Percentiles rank a stretch among this genome's conserved stretches.
phyloP scores from a whole-genome alignment of 2,113 vertebrate genomes.

The Syngnathus scovelli region DNA sequence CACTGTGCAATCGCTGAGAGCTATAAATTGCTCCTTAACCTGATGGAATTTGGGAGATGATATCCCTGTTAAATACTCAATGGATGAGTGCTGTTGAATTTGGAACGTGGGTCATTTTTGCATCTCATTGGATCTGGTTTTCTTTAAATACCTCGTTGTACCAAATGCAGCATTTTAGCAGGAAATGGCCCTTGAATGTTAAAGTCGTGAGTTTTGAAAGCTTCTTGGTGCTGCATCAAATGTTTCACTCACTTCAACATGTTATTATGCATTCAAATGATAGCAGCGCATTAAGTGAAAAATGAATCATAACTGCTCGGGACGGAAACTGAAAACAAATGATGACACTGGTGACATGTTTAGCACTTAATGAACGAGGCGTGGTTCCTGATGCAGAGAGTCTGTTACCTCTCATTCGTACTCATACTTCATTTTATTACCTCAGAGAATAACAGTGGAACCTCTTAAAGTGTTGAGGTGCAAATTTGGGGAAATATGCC shows the following conservation, averaged over 20 bases:
- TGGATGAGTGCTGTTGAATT: slow-evolving; percentile 19
- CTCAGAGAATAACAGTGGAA: no score
- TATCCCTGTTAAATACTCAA: slow-evolving; percentile 12
- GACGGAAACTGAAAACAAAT: slow-evolving; percentile 39
- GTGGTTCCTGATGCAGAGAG: no score
- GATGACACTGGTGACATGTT: slow-evolving; percentile 21
- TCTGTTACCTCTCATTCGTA: slow-evolving; percentile 2
- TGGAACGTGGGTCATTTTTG: slow-evolving; percentile 35
- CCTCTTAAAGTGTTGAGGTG: no score
- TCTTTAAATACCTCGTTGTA: slow-evolving; percentile 29
- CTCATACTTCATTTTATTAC: no score
- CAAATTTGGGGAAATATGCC: no score
- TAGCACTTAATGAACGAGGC: no score
- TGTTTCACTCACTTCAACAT: slow-evolving; percentile 7
- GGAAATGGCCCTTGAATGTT: slow-evolving; percentile 27
- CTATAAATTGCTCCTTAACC: slow-evolving; percentile 28
- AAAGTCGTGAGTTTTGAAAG: neutral
- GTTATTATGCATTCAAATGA: slow-evolving; percentile 41
- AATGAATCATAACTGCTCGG: slow-evolving; percentile 15
- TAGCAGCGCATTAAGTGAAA: slow-evolving; percentile 8
- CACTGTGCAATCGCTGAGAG: slow-evolving; percentile 31
- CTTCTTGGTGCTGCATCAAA: slow-evolving; percentile 12
- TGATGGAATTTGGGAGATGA: slow-evolving; percentile 25
- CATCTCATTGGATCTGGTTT: slow-evolving; percentile 29
- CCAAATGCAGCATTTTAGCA: slow-evolving; percentile 25